These are phyloP conservation scores for Thereuonema tuberculata DNA, from an alignment of 1,140 invertebrate species.

Conservation along the genomic window DNA sequence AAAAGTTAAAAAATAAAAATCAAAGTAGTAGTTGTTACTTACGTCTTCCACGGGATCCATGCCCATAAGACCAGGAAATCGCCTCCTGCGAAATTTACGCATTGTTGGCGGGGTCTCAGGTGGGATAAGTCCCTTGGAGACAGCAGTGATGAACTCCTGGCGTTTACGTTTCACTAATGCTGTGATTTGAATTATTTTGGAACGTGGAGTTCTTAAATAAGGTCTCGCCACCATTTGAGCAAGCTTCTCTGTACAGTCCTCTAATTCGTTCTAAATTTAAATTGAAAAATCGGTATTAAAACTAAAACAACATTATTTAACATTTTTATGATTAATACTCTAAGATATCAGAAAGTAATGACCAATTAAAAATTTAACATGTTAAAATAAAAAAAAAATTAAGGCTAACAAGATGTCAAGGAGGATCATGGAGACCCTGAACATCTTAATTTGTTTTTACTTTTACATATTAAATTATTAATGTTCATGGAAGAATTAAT, in stretches of 20 bases:
- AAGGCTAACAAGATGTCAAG: no score
- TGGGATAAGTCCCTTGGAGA: constrained; percentile 50
- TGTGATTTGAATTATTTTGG: constrained; percentile 46
- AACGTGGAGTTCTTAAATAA: constrained; percentile 46
- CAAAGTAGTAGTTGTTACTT: no score
- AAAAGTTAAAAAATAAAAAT: no score
- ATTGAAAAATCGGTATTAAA: constrained; percentile 3
- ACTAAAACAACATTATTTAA: background rate
- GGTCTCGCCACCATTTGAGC: constrained; percentile 50
- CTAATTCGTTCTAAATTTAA: constrained; percentile 45
- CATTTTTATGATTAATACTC: background rate
- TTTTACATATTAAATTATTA: no score
- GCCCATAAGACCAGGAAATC: constrained; percentile 29
- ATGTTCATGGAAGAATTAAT: no score
- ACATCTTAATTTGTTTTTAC: no score
- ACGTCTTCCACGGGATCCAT: constrained; percentile 33
- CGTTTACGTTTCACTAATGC: constrained; percentile 42
- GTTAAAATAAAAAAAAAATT: no score
- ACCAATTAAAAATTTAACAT: background rate
- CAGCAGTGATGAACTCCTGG: constrained; percentile 48
- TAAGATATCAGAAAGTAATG: constrained; percentile 5
- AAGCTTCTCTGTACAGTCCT: constrained; percentile 49
- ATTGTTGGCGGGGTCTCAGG: constrained; percentile 45
- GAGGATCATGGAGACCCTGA: no score
- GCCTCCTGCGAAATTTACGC: constrained; percentile 32